Base-by-base conservation (phyloP, 2,113 vertebrate species). In the Thomomys bottae region DNA sequence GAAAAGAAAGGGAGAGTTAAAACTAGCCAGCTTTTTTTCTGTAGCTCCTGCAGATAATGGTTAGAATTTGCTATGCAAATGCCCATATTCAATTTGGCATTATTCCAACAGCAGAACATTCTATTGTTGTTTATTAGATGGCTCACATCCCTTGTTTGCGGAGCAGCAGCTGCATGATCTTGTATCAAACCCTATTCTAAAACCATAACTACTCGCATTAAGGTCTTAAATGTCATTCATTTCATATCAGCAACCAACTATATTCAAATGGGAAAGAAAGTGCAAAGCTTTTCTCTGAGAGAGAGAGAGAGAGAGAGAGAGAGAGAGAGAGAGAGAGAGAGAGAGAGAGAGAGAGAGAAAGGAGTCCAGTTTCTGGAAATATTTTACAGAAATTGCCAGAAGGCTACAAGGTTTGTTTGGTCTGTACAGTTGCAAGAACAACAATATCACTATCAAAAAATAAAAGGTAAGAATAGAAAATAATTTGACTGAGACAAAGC, bases 191-290 rank as follows among this genome's bases (percentile, higher is more conserved):
- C 32, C 75, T 86, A 28, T 6, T 91, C 91, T 23, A 92, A 92
- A 90, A 96, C 24, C n/a, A 73, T 36, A 89, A 61, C 36, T n/a
- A 78, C 63, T 84, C 95, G 72, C 75, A 90, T 66, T 87, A 84
- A 96, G 59, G 77, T 49, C 21, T 88, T 95, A 61, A 61, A 93
- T 89, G 90, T 96, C 71, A 92, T 86, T 95, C 82, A 77, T 82
- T 24, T 20, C 38, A 76, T 80, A 92, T 73, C 73, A 89, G 87
- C 15, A 76, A 66, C 54, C 61, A 82, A 81, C 45, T 84, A 88
- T 84, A 88, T 21, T 83, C 49, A 96, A 88, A 72, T 89, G 30
- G 68, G 89, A 82, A 90, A 77, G 89, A 72, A 80, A 38, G 28
- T 36, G 12, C 11, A 40, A 95, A 76, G 7, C 59, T 92, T 89